Percentiles rank a stretch among this genome's conserved stretches.
These are phyloP conservation scores for Polypterus senegalus DNA, from an alignment of 2,113 vertebrate genomes.

Conservation along the genomic window DNA sequence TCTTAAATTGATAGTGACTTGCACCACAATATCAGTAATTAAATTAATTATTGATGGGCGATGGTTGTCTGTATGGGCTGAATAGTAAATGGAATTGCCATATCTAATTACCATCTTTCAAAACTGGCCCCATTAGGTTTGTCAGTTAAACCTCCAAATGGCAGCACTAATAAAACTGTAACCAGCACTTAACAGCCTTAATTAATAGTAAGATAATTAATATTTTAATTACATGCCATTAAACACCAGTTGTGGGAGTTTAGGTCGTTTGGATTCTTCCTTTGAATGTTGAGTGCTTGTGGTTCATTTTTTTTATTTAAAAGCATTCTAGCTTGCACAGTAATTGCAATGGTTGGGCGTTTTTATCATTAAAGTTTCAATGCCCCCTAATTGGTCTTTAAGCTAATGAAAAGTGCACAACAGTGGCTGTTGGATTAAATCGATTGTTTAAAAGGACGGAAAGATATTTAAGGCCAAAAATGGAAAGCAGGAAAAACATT, in stretches of 20 bases:
- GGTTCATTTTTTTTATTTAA: too few relatives aligned
- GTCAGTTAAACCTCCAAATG: constrained; percentile 67
- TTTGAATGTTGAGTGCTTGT: neutral
- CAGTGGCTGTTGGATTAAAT: too few relatives aligned
- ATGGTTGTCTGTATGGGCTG: constrained; percentile 51
- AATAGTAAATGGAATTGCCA: constrained; percentile 78
- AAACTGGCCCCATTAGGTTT: constrained; percentile 67
- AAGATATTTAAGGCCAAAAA: too few relatives aligned
- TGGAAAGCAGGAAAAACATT: too few relatives aligned
- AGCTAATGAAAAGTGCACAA: neutral
- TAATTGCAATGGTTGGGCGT: neutral
- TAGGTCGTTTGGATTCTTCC: neutral
- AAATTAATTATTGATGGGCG: constrained; percentile 82
- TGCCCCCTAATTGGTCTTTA: neutral
- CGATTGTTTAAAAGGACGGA: too few relatives aligned
- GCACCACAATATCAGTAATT: constrained; percentile 73
- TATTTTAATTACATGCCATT: constrained; percentile 55
- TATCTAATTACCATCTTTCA: constrained; percentile 67
- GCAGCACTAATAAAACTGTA: constrained; percentile 51
- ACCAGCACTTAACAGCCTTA: constrained; percentile 55
- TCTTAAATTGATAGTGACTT: constrained; percentile 79
- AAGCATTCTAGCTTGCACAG: neutral
- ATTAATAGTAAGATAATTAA: constrained; percentile 63
- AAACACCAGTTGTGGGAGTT: constrained; percentile 27
- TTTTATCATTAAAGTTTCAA: neutral